phyloP scores from a whole-genome alignment of 2,113 vertebrate genomes.

The Nycticorax nycticorax region DNA sequence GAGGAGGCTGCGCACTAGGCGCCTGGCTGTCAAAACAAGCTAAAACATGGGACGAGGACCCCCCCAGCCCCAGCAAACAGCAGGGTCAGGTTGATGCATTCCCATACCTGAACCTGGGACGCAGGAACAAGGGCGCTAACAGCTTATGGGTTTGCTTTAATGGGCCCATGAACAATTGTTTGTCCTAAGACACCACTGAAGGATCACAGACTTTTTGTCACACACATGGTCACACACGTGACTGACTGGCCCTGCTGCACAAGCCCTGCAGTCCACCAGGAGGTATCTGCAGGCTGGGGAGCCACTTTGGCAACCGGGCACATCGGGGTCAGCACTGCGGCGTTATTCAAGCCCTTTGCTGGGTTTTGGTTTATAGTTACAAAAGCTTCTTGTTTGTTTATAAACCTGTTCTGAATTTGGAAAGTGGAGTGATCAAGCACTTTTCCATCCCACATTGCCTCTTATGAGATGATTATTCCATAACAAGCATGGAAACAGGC shows the following conservation, averaged over 20 bases:
- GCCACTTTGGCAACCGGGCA: background rate
- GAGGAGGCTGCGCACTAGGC: background rate
- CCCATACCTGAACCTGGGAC: background rate
- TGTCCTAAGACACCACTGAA: background rate
- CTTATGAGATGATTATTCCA: background rate
- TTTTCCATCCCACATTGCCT: background rate
- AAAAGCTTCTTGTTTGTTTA: background rate
- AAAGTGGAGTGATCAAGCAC: background rate
- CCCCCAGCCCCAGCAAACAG: background rate
- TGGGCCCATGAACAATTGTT: background rate
- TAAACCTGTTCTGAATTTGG: background rate
- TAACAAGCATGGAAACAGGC: background rate
- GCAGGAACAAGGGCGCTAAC: background rate
- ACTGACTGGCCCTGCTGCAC: background rate
- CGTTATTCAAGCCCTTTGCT: background rate
- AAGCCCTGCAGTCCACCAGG: background rate
- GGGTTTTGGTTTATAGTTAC: background rate
- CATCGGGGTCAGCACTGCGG: accelerated
- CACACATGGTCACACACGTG: background rate
- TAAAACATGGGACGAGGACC: background rate
- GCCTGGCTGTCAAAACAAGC: background rate
- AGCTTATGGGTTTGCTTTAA: background rate
- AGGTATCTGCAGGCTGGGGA: background rate
- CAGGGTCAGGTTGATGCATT: background rate
- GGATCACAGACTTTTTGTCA: background rate